These are phyloP conservation scores for Microtus pennsylvanicus DNA, from an alignment of 2,113 vertebrate genomes.

Conservation along the genomic window DNA sequence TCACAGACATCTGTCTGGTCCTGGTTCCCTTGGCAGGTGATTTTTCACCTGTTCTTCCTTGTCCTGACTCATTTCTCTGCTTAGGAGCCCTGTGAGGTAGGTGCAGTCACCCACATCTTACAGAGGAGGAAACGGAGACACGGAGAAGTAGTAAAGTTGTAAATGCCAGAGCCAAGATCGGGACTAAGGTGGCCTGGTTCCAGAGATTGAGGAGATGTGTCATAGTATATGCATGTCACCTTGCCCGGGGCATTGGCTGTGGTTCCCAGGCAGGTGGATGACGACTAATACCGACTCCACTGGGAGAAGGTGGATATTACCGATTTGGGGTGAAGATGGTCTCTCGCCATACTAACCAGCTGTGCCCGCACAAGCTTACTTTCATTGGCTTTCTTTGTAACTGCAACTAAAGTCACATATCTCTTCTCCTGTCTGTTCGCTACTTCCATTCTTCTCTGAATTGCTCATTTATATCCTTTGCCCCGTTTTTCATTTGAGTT, in stretches of 20 bases:
- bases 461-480: slow-evolving; percentile 22
- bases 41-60: neutral
- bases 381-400: neutral
- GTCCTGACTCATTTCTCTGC: neutral
- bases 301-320: neutral
- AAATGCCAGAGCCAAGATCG: neutral
- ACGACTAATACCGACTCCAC: neutral
- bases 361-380: neutral
- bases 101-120: neutral
- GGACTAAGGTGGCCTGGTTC: neutral
- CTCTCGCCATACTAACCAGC: neutral
- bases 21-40: neutral
- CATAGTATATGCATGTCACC: rapidly evolving
- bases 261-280: neutral
- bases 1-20: neutral
- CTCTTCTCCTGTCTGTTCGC: neutral
- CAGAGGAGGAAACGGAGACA: neutral
- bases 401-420: neutral
- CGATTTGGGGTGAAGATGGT: neutral
- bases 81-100: neutral
- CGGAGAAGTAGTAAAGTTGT: neutral
- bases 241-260: neutral
- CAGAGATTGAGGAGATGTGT: neutral
- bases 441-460: slow-evolving; percentile 1
- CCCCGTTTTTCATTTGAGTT: neutral